Evolutionary conservation across 2,888 invertebrate genomes (phyloP).

Genomic region (Apoderus coryli): DNA sequence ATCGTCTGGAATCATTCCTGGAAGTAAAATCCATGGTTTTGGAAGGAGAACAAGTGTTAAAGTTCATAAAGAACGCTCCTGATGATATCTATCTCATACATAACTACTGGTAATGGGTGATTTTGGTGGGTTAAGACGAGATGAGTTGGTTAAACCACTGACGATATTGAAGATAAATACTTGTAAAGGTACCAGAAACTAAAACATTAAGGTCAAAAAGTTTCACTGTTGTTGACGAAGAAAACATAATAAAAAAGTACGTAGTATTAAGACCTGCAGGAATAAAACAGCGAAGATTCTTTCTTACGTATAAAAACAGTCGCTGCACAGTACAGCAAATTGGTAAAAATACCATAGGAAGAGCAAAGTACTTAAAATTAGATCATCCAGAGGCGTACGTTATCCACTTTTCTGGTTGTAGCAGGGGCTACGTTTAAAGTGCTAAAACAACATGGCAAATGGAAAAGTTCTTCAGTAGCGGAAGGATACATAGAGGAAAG

Average conservation of each 20-base stretch:
- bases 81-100: slow-evolving; percentile 15
- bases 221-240: slow-evolving; percentile 17
- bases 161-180: slow-evolving; percentile 15
- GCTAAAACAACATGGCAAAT: too few relatives aligned
- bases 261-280: too few relatives aligned
- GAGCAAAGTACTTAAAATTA: too few relatives aligned
- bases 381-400: too few relatives aligned
- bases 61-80: slow-evolving; percentile 15
- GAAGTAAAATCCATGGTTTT: slow-evolving; percentile 17
- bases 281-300: too few relatives aligned
- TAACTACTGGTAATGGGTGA: slow-evolving; percentile 15
- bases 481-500: too few relatives aligned
- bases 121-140: slow-evolving; percentile 16
- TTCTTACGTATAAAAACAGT: too few relatives aligned
- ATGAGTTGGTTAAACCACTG: slow-evolving; percentile 14
- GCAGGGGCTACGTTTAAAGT: too few relatives aligned
- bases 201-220: slow-evolving; percentile 11
- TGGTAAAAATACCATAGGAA: too few relatives aligned
- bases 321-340: too few relatives aligned
- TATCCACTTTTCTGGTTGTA: too few relatives aligned
- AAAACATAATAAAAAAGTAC: slow-evolving; percentile 8
- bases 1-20: slow-evolving; percentile 14
- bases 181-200: slow-evolving; percentile 14
- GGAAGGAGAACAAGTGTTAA: slow-evolving; percentile 14
- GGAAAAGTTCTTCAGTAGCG: too few relatives aligned